These are phyloP conservation scores for Daboia siamensis DNA, from an alignment of 2,113 vertebrate species.

Conservation along the genomic window DNA sequence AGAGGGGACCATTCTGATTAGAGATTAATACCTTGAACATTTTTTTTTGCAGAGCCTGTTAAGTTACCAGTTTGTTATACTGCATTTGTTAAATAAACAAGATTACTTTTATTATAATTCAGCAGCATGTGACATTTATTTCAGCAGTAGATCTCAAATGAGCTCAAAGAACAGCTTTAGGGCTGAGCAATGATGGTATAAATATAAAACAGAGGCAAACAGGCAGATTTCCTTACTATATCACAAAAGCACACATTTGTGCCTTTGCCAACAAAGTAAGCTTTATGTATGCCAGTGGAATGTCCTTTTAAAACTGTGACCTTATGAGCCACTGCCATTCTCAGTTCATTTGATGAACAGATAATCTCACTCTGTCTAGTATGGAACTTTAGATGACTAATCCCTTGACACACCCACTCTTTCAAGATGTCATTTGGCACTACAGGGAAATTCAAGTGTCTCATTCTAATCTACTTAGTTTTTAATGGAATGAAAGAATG, in stretches of 20 bases:
- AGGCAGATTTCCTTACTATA: slow-evolving; percentile 55
- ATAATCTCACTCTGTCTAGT: slow-evolving; percentile 28
- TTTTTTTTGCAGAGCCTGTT: slow-evolving; percentile 38
- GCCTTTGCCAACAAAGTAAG: slow-evolving; percentile 26
- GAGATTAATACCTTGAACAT: slow-evolving; percentile 44
- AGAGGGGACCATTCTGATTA: slow-evolving; percentile 9
- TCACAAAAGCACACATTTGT: slow-evolving; percentile 40
- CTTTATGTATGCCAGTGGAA: slow-evolving; percentile 25
- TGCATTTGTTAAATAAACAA: slow-evolving; percentile 63
- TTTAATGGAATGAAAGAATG: slow-evolving; percentile 33
- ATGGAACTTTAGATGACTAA: slow-evolving; percentile 44
- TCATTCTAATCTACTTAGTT: slow-evolving; percentile 38
- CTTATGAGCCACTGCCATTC: slow-evolving; percentile 49
- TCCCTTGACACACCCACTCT: slow-evolving; percentile 31
- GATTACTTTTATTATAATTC: slow-evolving; percentile 65
- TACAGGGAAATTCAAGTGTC: slow-evolving; percentile 26
- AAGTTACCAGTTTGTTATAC: slow-evolving; percentile 43
- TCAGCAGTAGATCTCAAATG: slow-evolving; percentile 51
- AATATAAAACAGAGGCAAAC: slow-evolving; percentile 63
- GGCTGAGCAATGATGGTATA: slow-evolving; percentile 51
- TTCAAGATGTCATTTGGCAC: slow-evolving; percentile 37
- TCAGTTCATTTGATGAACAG: slow-evolving; percentile 52
- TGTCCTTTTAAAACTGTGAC: slow-evolving; percentile 41
- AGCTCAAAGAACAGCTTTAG: slow-evolving; percentile 55
- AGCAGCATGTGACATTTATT: slow-evolving; percentile 62